Percentiles rank a stretch among this genome's conserved stretches.
These are phyloP conservation scores for Caenorhabditis panamensis DNA, from an alignment of 2,888 invertebrate genomes.

Conservation along the genomic window DNA sequence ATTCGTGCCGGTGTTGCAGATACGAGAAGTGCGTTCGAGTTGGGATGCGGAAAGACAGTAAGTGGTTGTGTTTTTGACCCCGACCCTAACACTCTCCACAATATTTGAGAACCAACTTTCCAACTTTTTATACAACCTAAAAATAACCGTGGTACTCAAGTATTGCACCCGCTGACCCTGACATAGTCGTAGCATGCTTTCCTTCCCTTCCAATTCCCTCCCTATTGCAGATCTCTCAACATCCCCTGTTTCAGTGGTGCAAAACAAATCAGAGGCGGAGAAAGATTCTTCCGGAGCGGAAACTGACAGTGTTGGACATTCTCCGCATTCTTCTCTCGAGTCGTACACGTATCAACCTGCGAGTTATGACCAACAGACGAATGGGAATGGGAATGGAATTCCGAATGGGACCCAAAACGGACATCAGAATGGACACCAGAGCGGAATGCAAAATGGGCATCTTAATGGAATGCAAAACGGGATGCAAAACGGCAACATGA, in stretches of 20 bases:
- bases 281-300: slow-evolving; percentile 54
- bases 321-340: slow-evolving; percentile 53
- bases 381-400: background rate
- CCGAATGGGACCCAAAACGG: background rate
- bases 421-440: background rate
- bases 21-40: slow-evolving; percentile 62
- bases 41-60: slow-evolving; percentile 66
- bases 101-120: slow-evolving; percentile 15
- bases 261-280: slow-evolving; percentile 55
- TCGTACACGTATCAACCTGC: slow-evolving; percentile 34
- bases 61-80: slow-evolving; percentile 41
- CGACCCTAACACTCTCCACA: slow-evolving; percentile 33
- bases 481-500: background rate
- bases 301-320: slow-evolving; percentile 46
- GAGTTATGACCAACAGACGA: slow-evolving; percentile 18
- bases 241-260: slow-evolving; percentile 64
- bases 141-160: slow-evolving; percentile 30
- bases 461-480: too few species aligned
- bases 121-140: slow-evolving; percentile 12
- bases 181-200: slow-evolving; percentile 31
- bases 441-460: background rate
- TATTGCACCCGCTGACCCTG: slow-evolving; percentile 23
- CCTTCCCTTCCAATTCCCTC: slow-evolving; percentile 37
- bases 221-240: slow-evolving; percentile 51
- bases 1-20: slow-evolving; percentile 66